These are phyloP conservation scores for Bolinopsis microptera DNA, from an alignment of 37 sponge, comb jelly and placozoan genomes.

Conservation along the genomic window DNA sequence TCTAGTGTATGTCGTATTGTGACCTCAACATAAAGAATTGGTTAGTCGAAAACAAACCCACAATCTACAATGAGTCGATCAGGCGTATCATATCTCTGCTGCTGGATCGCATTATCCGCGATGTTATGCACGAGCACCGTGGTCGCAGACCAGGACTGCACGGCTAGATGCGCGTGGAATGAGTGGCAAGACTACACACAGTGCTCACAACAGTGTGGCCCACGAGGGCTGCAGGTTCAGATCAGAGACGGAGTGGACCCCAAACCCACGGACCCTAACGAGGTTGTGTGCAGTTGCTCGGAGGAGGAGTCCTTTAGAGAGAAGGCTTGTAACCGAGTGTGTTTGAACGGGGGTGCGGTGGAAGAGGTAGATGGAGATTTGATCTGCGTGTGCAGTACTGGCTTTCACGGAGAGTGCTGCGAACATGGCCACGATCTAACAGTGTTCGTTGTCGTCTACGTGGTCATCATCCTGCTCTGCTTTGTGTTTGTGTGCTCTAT, in stretches of 20 bases:
- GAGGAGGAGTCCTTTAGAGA: background rate
- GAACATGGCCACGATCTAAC: slow-evolving; percentile 31
- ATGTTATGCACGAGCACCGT: slow-evolving; percentile 27
- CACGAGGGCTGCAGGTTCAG: background rate
- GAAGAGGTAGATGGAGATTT: background rate
- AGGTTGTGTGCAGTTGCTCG: background rate
- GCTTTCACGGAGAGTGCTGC: slow-evolving; percentile 29
- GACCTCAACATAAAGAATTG: background rate
- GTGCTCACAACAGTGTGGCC: slow-evolving; percentile 49
- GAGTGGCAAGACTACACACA: slow-evolving; percentile 2
- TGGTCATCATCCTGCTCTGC: slow-evolving; percentile 53
- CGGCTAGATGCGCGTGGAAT: slow-evolving; percentile 6
- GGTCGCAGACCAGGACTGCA: background rate
- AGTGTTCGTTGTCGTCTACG: slow-evolving; percentile 18
- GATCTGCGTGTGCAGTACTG: slow-evolving; percentile 39
- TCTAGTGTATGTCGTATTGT: slow-evolving; percentile 63
- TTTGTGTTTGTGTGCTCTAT: slow-evolving; percentile 41
- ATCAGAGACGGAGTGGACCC: slow-evolving; percentile 35
- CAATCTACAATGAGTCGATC: slow-evolving; percentile 21
- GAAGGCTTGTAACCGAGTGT: slow-evolving; percentile 20
- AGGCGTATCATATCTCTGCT: slow-evolving; percentile 8
- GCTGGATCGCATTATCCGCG: slow-evolving; percentile 47
- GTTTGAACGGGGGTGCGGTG: slow-evolving; percentile 37
- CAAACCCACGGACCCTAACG: background rate
- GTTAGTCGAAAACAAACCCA: background rate